Evolutionary conservation across 2,888 invertebrate species (phyloP).

Genomic region (Oscheius onirici): DNA sequence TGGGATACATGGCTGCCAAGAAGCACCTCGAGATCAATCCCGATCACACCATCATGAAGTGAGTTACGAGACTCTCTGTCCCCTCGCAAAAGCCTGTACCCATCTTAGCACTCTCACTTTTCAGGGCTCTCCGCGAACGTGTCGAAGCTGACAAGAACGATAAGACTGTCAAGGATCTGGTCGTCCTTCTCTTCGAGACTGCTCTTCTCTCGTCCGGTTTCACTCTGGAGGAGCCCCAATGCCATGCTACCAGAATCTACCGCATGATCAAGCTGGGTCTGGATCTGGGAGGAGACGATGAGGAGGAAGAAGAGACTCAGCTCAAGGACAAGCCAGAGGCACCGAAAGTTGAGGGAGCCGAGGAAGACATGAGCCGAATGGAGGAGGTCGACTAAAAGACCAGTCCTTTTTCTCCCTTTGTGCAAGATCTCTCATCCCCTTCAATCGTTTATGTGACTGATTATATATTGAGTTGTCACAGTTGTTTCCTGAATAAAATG

Average conservation of each 20-base stretch:
- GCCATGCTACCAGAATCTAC: conserved; percentile 92
- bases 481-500: too few relatives aligned
- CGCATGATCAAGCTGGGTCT: conserved; percentile 98
- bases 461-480: too few relatives aligned
- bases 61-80: too few relatives aligned
- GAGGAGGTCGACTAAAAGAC: conserved; percentile 95
- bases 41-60: conserved; percentile 91
- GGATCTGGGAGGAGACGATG: conserved; percentile 88
- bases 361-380: conserved; percentile 79
- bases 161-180: conserved; percentile 94
- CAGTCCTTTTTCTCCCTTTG: background rate
- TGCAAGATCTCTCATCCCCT: too few relatives aligned
- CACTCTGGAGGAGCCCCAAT: conserved; percentile 87
- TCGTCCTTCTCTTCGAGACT: conserved; percentile 93
- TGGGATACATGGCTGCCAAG: conserved; percentile 99
- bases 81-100: background rate
- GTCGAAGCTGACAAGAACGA: conserved; percentile 96
- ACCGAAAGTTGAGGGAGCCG: conserved; percentile 84
- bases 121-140: conserved; percentile 76
- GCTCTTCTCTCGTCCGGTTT: conserved; percentile 95
- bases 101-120: conserved; percentile 19
- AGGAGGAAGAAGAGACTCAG: conserved; percentile 76
- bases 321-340: conserved; percentile 71
- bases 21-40: conserved; percentile 98
- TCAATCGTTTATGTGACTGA: too few relatives aligned